Conservation (phyloP, 2,797 vertebrate species). For the Hoplostethus atlanticus region DNA sequence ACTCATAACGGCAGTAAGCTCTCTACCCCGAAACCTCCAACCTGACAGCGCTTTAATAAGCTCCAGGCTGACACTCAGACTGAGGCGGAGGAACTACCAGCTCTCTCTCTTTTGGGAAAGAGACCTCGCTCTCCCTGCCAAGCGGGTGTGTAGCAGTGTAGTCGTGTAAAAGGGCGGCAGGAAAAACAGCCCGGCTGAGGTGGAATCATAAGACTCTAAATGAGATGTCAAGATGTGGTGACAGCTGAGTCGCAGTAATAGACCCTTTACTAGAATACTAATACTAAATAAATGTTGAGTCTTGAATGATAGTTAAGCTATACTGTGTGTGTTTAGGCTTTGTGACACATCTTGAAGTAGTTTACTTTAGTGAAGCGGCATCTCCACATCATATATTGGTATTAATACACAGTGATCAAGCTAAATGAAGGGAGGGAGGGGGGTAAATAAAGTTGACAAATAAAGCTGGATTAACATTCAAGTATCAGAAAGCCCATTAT, state of each 20-base stretch:
- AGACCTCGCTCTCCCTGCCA: slow-evolving; percentile 34
- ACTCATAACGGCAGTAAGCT: slow-evolving; percentile 60
- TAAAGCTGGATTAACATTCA: slow-evolving; percentile 52
- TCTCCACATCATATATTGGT: slow-evolving; percentile 22
- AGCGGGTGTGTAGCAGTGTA: background rate
- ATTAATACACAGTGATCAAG: slow-evolving; percentile 38
- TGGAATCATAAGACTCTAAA: slow-evolving; percentile 56
- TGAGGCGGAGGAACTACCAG: slow-evolving; percentile 44
- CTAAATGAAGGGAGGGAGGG: slow-evolving; percentile 36
- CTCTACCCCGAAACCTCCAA: slow-evolving; percentile 52
- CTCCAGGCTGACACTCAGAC: slow-evolving; percentile 63
- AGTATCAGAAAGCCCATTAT: slow-evolving; percentile 53
- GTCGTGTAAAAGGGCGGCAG: slow-evolving; percentile 41
- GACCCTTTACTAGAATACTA: slow-evolving; percentile 1
- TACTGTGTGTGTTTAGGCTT: background rate
- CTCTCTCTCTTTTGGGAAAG: slow-evolving; percentile 33
- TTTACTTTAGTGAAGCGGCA: slow-evolving; percentile 21
- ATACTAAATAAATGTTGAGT: background rate
- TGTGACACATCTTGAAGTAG: slow-evolving; percentile 33
- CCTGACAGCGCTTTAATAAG: slow-evolving; percentile 67
- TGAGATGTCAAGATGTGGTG: slow-evolving; percentile 47
- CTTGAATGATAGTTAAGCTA: slow-evolving; percentile 7
- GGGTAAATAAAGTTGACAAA: slow-evolving; percentile 54
- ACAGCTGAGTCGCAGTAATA: slow-evolving; percentile 21
- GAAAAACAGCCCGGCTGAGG: slow-evolving; percentile 24